Evolutionary conservation across 2,888 invertebrate species (phyloP).

Genomic region (Allolobophora icterica): DNA sequence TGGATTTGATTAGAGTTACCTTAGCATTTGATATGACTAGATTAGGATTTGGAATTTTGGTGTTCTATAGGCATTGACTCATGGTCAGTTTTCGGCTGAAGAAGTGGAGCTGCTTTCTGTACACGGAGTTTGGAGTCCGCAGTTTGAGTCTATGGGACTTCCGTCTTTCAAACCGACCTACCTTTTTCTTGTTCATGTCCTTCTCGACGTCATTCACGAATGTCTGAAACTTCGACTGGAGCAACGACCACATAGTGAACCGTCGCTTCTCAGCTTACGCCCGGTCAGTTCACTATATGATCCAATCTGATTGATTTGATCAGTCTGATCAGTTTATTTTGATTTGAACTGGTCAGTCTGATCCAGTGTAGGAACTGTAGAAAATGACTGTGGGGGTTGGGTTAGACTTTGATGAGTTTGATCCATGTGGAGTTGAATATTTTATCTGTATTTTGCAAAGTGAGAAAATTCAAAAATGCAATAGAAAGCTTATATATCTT

Average conservation of each 20-base stretch:
- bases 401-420: too few species aligned
- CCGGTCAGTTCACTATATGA: conserved; percentile 70
- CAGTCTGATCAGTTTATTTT: not conserved
- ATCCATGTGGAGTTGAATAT: too few species aligned
- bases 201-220: conserved; percentile 90
- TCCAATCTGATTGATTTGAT: not conserved
- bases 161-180: conserved; percentile 85
- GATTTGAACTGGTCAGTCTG: not conserved
- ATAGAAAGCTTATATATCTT: too few species aligned
- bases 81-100: conserved; percentile 5
- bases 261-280: conserved; percentile 83
- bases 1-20: too few species aligned
- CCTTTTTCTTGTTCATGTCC: conserved; percentile 83
- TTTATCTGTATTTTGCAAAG: too few species aligned
- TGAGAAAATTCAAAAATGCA: too few species aligned
- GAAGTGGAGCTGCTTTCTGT: conserved; percentile 36
- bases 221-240: conserved; percentile 85
- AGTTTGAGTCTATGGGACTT: conserved; percentile 73
- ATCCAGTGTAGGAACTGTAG: too few species aligned
- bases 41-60: not conserved
- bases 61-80: not conserved
- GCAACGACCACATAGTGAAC: conserved; percentile 69
- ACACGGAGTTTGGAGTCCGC: conserved; percentile 25
- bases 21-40: too few species aligned
- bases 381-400: too few species aligned